phyloP scores from a whole-genome alignment of 2,888 invertebrate species.

The Megalurothrips usitatus region DNA sequence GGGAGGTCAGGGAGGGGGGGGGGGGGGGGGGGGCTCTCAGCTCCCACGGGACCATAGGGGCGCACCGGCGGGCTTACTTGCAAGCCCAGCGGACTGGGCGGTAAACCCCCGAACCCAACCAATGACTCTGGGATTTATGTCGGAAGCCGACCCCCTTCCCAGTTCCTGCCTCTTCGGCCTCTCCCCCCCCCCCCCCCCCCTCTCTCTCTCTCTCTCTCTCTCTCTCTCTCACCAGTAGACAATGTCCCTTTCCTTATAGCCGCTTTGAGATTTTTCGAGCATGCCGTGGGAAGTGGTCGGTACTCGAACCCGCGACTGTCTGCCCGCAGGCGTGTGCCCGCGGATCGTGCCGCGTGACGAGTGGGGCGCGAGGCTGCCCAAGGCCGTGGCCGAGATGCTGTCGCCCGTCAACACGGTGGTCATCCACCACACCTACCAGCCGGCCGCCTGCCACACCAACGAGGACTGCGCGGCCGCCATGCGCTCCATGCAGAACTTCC shows the following conservation, averaged over 20 bases:
- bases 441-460: slow-evolving; percentile 55
- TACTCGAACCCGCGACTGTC: neutral
- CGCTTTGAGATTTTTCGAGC: too few species aligned
- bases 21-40: neutral
- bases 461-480: slow-evolving; percentile 55
- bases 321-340: neutral
- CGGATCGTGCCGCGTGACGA: slow-evolving; percentile 48
- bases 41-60: neutral
- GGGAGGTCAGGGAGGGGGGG: too few species aligned
- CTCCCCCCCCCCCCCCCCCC: neutral
- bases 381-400: slow-evolving; percentile 47
- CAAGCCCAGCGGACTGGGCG: neutral
- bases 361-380: slow-evolving; percentile 58
- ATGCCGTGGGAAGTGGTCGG: neutral
- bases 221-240: neutral
- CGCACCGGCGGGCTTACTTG: neutral
- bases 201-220: neutral
- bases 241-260: too few species aligned
- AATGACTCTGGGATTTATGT: slow-evolving; percentile 2
- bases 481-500: slow-evolving; percentile 62
- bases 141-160: neutral
- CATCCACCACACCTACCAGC: slow-evolving; percentile 66
- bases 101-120: neutral
- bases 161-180: neutral
- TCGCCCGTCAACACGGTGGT: slow-evolving; percentile 63